Percentiles rank a stretch among this genome's conserved stretches.
phyloP scores from a whole-genome alignment of 2,888 invertebrate genomes.

The Cephus nigrinus region DNA sequence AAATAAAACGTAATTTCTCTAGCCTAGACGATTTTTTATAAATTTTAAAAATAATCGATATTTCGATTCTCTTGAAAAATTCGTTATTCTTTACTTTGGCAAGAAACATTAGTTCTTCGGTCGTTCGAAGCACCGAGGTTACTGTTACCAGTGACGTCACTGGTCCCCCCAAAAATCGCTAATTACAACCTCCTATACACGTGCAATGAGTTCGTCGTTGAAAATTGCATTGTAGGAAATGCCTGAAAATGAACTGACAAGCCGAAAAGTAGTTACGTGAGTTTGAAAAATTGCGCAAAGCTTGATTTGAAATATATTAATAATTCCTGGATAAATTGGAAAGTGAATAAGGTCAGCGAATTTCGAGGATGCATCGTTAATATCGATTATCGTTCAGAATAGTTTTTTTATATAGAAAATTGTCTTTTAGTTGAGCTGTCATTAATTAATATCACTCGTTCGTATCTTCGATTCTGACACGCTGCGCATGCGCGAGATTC shows the following conservation, averaged over 20 bases:
- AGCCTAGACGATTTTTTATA: neutral
- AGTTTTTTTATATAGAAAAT: neutral
- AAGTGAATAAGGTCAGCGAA: neutral
- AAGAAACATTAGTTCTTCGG: neutral
- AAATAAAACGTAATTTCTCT: neutral
- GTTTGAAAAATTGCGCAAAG: neutral
- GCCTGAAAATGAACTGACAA: neutral
- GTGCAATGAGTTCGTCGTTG: neutral
- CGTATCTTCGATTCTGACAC: neutral
- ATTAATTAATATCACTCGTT: neutral
- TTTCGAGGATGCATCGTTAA: neutral
- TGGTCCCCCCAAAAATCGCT: neutral
- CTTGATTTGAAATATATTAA: neutral
- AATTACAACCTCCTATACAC: neutral
- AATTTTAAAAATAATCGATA: neutral
- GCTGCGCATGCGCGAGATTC: neutral
- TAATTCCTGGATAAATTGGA: neutral
- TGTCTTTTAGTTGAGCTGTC: neutral
- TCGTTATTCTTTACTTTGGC: neutral
- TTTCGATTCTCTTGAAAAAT: neutral
- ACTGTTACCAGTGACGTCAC: neutral
- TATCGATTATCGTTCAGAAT: neutral
- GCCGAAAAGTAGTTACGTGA: no score
- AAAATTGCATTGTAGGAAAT: neutral
- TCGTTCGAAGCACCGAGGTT: neutral